These are phyloP conservation scores for Sabatieria punctata DNA, from an alignment of 2,888 invertebrate species.

Conservation along the genomic window DNA sequence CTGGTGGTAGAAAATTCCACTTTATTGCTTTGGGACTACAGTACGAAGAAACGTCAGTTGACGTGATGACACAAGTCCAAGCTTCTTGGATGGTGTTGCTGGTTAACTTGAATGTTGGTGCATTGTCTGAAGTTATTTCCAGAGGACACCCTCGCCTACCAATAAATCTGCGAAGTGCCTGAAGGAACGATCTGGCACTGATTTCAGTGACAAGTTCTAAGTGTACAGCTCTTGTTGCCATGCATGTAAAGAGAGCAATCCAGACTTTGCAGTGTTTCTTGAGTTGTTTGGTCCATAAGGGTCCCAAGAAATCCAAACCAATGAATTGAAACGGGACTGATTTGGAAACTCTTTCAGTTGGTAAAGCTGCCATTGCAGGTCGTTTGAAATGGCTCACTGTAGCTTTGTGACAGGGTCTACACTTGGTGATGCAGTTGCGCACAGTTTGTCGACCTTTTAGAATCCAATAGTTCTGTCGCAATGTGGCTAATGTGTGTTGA, in stretches of 20 bases:
- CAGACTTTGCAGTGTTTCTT: not conserved
- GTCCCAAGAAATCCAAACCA: slow-evolving; percentile 15
- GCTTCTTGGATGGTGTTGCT: slow-evolving; percentile 21
- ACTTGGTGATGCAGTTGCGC: not conserved
- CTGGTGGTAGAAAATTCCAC: slow-evolving; percentile 32
- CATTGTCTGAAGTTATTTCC: slow-evolving; percentile 26
- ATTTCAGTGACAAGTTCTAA: slow-evolving; percentile 9
- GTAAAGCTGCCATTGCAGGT: slow-evolving; percentile 7
- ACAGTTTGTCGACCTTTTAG: slow-evolving; percentile 6
- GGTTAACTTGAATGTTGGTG: slow-evolving; percentile 31
- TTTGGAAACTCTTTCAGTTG: slow-evolving; percentile 8
- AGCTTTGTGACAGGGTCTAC: slow-evolving; percentile 3
- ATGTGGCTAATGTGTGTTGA: not conserved
- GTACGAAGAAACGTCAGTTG: slow-evolving; percentile 1
- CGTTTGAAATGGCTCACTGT: not conserved
- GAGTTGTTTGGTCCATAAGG: slow-evolving; percentile 3
- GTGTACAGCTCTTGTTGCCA: slow-evolving; percentile 11
- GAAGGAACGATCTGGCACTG: slow-evolving; percentile 8
- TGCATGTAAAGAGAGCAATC: slow-evolving; percentile 12
- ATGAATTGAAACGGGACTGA: slow-evolving; percentile 10
- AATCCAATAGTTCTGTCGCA: slow-evolving; percentile 8
- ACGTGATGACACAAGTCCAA: slow-evolving; percentile 4
- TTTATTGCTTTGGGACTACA: slow-evolving; percentile 12
- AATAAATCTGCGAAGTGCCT: slow-evolving; percentile 11
- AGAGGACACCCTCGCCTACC: slow-evolving; percentile 9